phyloP scores from a whole-genome alignment of 2,888 invertebrate genomes.

The Acrocera orbiculus region DNA sequence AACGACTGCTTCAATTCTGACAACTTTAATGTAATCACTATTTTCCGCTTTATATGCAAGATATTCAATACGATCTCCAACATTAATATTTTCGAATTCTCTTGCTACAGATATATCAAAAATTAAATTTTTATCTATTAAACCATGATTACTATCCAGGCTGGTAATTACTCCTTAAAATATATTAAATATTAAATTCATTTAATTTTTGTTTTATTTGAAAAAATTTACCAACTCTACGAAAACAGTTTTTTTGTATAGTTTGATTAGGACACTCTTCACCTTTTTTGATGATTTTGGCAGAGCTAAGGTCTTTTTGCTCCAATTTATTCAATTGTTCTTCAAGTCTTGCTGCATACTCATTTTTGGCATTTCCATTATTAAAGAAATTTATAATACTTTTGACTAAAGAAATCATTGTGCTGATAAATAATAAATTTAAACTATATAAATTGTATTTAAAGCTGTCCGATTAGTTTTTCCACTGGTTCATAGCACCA shows the following conservation, averaged over 20 bases:
- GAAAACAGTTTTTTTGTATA: slow-evolving; percentile 15
- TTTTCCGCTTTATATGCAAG: slow-evolving; percentile 33
- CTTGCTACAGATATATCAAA: slow-evolving; percentile 32
- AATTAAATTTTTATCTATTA: slow-evolving; percentile 41
- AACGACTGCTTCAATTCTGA: slow-evolving; percentile 38
- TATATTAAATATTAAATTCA: not conserved
- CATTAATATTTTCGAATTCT: slow-evolving; percentile 19
- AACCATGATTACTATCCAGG: slow-evolving; percentile 32
- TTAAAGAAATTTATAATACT: slow-evolving; percentile 31
- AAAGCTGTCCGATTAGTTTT: slow-evolving; percentile 41
- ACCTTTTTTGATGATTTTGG: slow-evolving; percentile 5
- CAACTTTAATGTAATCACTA: slow-evolving; percentile 34
- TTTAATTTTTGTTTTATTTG: too few species aligned
- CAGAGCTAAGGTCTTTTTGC: slow-evolving; percentile 16
- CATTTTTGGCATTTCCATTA: slow-evolving; percentile 15
- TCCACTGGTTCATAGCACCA: slow-evolving; percentile 63
- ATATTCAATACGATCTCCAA: slow-evolving; percentile 39
- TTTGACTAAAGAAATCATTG: slow-evolving; percentile 35
- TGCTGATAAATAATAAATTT: too few species aligned
- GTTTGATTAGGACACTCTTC: slow-evolving; percentile 3
- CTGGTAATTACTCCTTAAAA: slow-evolving; percentile 41
- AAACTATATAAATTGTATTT: too few species aligned
- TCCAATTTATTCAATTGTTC: slow-evolving; percentile 32
- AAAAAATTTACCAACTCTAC: slow-evolving; percentile 17
- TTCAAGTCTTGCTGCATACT: slow-evolving; percentile 28